Conservation (phyloP, 2,888 invertebrate genomes). For the Plemyria rubiginata region DNA sequence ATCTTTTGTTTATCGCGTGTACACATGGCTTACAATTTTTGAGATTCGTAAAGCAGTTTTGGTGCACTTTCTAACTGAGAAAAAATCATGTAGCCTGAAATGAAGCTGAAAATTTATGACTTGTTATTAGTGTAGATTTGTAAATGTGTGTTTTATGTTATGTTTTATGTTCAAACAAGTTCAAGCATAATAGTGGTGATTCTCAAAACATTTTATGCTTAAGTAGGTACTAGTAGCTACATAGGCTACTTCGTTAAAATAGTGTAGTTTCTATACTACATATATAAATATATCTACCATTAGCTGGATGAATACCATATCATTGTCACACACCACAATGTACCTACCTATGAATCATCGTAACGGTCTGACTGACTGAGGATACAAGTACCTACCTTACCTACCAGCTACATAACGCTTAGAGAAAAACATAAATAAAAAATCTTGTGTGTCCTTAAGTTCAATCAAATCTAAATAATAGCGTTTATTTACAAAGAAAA, state of each 20-base stretch:
- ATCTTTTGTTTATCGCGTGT: conserved; percentile 28
- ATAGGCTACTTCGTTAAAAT: too few relatives aligned
- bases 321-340: conserved; percentile 13
- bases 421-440: too few relatives aligned
- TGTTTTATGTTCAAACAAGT: not conserved
- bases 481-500: too few relatives aligned
- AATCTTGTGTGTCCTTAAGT: too few relatives aligned
- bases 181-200: not conserved
- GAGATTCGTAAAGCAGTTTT: conserved; percentile 8
- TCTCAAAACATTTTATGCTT: too few relatives aligned
- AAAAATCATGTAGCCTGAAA: not conserved
- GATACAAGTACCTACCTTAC: conserved; percentile 4
- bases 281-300: too few relatives aligned
- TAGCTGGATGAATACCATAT: not conserved
- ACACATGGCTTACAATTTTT: conserved; percentile 23
- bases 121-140: not conserved
- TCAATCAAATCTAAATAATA: too few relatives aligned
- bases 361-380: conserved; percentile 20
- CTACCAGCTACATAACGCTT: too few relatives aligned
- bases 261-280: not conserved
- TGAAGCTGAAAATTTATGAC: not conserved
- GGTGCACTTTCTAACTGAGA: conserved; percentile 12
- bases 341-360: conserved; percentile 29
- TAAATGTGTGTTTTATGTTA: not conserved
- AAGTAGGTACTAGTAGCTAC: too few relatives aligned